A percentile compares a stretch with the other conserved stretches of the same genome.
Conservation (phyloP, 2,797 vertebrate species). For the Peromyscus eremicus region DNA sequence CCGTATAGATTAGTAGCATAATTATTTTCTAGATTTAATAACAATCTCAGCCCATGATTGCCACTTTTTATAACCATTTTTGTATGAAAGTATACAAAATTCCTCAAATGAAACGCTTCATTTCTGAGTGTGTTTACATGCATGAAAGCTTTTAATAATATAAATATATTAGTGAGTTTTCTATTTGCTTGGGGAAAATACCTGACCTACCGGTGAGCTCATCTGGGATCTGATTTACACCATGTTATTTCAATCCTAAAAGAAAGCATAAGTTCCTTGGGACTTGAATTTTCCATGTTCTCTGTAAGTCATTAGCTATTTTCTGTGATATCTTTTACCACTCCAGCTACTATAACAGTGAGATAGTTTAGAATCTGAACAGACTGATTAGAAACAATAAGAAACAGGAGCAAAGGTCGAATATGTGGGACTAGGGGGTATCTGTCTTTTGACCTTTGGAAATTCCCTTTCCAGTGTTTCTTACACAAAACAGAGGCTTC, state of each 20-base stretch:
- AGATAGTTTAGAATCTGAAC: not conserved
- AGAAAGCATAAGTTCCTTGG: not conserved
- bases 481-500: not conserved
- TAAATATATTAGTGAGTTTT: not conserved
- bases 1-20: not conserved
- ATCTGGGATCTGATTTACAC: not conserved
- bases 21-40: not conserved
- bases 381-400: not conserved
- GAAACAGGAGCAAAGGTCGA: rapidly evolving
- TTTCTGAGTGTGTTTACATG: not conserved
- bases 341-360: not conserved
- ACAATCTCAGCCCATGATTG: not conserved
- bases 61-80: not conserved
- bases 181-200: not conserved
- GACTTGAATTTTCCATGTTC: not conserved
- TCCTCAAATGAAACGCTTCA: not conserved
- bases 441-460: not conserved
- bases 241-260: not conserved
- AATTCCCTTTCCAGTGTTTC: not conserved
- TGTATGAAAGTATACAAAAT: slow-evolving; percentile 25
- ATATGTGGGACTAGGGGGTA: rapidly evolving
- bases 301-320: not conserved
- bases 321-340: not conserved
- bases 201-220: rapidly evolving
- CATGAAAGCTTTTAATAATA: not conserved